Evolutionary conservation across 2,113 vertebrate species (phyloP).

Genomic region (Spilogale gracilis): DNA sequence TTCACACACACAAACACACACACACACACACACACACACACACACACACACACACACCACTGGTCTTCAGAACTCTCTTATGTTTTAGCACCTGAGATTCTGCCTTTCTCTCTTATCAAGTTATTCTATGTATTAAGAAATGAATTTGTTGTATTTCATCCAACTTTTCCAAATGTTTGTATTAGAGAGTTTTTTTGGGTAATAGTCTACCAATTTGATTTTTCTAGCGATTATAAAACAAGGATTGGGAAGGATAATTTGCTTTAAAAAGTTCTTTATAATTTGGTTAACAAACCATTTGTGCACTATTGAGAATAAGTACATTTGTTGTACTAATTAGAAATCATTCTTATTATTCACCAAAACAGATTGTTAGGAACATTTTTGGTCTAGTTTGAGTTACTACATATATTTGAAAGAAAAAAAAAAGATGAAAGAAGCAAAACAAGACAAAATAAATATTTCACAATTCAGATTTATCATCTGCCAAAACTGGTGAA

Average conservation of each 20-base stretch:
- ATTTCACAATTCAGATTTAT: constrained; percentile 29
- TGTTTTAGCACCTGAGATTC: neutral
- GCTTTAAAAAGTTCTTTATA: neutral
- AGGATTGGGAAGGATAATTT: neutral
- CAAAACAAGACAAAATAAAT: neutral
- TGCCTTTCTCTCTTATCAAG: neutral
- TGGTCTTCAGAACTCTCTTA: neutral
- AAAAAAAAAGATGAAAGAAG: neutral
- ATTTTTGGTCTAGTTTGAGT: constrained; percentile 53
- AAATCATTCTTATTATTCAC: constrained; percentile 25
- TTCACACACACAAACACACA: neutral
- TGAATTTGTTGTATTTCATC: neutral
- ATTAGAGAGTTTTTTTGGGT: neutral
- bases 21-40: neutral
- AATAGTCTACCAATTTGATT: neutral
- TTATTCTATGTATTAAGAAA: neutral
- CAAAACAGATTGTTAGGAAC: neutral
- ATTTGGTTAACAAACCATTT: neutral
- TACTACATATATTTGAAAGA: neutral
- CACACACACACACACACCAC: fast-evolving
- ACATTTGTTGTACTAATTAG: constrained; percentile 45
- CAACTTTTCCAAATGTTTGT: constrained; percentile 27
- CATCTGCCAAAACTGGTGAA: neutral
- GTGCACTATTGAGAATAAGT: neutral
- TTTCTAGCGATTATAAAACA: neutral